Conservation (phyloP, 1,140 invertebrate species). For the Protaetia brevitarsis region DNA sequence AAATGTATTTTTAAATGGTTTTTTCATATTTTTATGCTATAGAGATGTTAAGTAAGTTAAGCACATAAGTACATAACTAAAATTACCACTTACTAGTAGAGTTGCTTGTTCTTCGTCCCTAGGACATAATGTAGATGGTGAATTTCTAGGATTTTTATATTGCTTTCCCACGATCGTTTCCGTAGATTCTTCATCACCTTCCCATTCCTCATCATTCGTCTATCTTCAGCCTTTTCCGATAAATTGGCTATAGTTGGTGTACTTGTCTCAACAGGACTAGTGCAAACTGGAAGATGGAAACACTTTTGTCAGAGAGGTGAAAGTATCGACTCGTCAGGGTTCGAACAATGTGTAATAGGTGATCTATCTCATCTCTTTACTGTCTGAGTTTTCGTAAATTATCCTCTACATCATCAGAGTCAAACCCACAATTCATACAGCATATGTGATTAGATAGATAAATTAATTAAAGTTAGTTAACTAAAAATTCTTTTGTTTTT, state of each 20-base stretch:
- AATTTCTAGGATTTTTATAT: slow-evolving; percentile 87
- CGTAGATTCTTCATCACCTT: slow-evolving; percentile 55
- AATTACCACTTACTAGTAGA: slow-evolving; percentile 49
- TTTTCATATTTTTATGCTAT: background rate
- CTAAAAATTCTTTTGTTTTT: no score
- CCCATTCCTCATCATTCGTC: slow-evolving; percentile 61
- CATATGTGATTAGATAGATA: no score
- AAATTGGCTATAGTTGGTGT: slow-evolving; percentile 51
- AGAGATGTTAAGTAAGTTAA: background rate
- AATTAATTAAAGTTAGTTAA: no score
- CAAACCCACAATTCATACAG: no score
- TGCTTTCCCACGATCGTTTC: slow-evolving; percentile 70
- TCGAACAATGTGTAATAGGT: no score
- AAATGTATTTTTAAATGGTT: background rate
- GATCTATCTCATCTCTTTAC: no score
- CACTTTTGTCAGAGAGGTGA: slow-evolving; percentile 46
- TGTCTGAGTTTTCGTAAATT: no score
- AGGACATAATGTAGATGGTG: slow-evolving; percentile 77
- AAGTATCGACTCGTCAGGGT: no score
- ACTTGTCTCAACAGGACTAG: slow-evolving; percentile 31
- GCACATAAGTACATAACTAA: background rate
- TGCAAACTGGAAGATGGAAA: background rate
- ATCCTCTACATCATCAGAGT: no score
- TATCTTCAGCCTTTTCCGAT: slow-evolving; percentile 53
- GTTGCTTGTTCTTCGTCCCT: slow-evolving; percentile 73